A percentile compares a stretch with the other conserved stretches of the same genome.
phyloP scores from a whole-genome alignment of 23 tunicate genomes.

The Aplidium turbinatum region DNA sequence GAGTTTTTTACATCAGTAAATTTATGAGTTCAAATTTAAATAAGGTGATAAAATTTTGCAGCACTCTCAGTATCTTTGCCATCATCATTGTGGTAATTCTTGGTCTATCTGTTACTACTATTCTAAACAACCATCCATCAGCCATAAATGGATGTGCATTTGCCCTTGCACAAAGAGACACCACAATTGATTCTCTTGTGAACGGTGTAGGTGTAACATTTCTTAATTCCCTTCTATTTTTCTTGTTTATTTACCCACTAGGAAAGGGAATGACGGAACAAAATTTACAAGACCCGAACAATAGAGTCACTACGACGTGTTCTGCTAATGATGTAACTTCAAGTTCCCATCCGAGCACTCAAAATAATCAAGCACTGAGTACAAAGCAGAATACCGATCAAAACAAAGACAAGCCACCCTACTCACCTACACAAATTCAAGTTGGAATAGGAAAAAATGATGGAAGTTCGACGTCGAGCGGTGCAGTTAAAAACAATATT shows the following conservation, averaged over 20 bases:
- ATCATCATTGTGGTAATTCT: slow-evolving; percentile 24
- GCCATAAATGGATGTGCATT: slow-evolving; percentile 14
- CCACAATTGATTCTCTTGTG: background rate
- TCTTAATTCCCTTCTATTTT: background rate
- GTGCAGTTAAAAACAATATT: background rate
- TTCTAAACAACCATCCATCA: slow-evolving; percentile 19
- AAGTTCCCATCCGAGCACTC: too few species aligned
- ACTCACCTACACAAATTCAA: background rate
- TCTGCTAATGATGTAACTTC: too few species aligned
- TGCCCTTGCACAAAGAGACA: background rate
- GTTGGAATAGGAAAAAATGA: background rate
- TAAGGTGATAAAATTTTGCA: background rate
- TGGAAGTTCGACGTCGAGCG: background rate
- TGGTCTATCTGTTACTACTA: background rate
- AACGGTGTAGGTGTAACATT: background rate
- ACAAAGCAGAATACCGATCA: background rate
- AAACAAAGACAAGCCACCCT: background rate
- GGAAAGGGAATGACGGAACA: too few species aligned
- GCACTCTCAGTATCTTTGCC: slow-evolving; percentile 27
- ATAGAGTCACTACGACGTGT: too few species aligned
- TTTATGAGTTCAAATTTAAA: slow-evolving; percentile 30
- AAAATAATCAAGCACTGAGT: too few species aligned
- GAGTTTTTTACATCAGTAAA: slow-evolving; percentile 48
- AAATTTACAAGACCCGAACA: background rate
- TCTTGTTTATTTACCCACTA: background rate